These are phyloP conservation scores for Aphidius ervi DNA, from an alignment of 1,140 invertebrate genomes.

Conservation along the genomic window DNA sequence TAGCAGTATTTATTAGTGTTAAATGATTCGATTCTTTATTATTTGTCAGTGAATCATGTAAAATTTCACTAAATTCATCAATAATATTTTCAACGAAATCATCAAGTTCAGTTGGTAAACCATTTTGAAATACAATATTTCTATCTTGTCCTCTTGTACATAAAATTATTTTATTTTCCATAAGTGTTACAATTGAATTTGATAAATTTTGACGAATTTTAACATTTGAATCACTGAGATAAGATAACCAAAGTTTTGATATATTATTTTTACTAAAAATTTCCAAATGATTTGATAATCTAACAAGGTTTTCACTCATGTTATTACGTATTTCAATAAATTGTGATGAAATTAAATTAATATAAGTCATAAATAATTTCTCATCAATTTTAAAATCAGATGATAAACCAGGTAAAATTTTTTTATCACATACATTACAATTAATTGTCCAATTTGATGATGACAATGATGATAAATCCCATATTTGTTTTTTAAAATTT, in stretches of 20 bases:
- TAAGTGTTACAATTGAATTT: slow-evolving; percentile 35
- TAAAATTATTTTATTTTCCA: slow-evolving; percentile 39
- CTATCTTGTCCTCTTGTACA: not conserved
- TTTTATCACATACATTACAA: slow-evolving; percentile 39
- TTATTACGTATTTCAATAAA: slow-evolving; percentile 31
- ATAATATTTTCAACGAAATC: slow-evolving; percentile 53
- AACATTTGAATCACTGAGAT: slow-evolving; percentile 39
- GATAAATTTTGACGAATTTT: slow-evolving; percentile 42
- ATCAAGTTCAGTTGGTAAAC: slow-evolving; percentile 44
- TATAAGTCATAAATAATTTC: slow-evolving; percentile 25
- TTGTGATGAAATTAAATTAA: slow-evolving; percentile 31
- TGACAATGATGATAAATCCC: slow-evolving; percentile 26
- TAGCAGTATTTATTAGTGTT: slow-evolving; percentile 54
- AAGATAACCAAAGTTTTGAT: slow-evolving; percentile 43
- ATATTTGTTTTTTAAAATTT: slow-evolving; percentile 32
- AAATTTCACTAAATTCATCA: slow-evolving; percentile 50
- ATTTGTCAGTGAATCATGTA: slow-evolving; percentile 52
- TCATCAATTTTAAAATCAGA: slow-evolving; percentile 22
- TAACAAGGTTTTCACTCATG: slow-evolving; percentile 39
- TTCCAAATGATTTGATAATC: slow-evolving; percentile 47
- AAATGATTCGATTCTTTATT: slow-evolving; percentile 55
- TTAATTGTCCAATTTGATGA: slow-evolving; percentile 27
- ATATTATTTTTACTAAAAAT: slow-evolving; percentile 44
- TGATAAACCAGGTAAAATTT: slow-evolving; percentile 21
- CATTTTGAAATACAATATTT: slow-evolving; percentile 29